Evolutionary conservation across 2,113 vertebrate genomes (phyloP).

Genomic region (Rhinolophus sinicus): DNA sequence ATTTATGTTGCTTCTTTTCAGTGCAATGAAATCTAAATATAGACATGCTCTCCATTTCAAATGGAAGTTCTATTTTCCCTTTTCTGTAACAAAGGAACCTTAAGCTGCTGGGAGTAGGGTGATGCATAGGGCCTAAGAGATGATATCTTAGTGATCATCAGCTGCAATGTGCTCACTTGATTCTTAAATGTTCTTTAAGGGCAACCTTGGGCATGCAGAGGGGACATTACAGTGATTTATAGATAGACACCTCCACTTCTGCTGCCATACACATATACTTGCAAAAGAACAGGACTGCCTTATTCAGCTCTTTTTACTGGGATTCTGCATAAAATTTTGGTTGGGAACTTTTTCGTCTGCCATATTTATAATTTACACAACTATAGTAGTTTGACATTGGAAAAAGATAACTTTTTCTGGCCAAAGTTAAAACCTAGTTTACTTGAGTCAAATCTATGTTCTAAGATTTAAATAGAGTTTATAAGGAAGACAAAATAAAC

Average conservation of each 20-base stretch:
- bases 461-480: neutral
- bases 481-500: neutral
- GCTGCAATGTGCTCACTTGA: neutral
- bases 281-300: neutral
- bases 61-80: neutral
- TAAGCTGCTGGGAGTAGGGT: neutral
- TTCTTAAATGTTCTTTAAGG: neutral
- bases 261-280: neutral
- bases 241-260: neutral
- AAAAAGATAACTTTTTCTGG: neutral
- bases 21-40: constrained; percentile 42
- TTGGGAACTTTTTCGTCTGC: neutral
- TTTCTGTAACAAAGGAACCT: neutral
- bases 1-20: constrained; percentile 8
- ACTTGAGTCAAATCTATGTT: constrained; percentile 38
- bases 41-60: neutral
- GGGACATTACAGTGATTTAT: neutral
- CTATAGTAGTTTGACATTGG: neutral
- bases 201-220: neutral
- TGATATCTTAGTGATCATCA: neutral
- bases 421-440: neutral
- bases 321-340: neutral
- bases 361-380: neutral
- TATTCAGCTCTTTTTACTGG: neutral
- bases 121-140: neutral